Evolutionary conservation across 2,888 invertebrate species (phyloP), one percentile per base, ranked within the genome.

Genomic region (Leptopilina myrica): DNA sequence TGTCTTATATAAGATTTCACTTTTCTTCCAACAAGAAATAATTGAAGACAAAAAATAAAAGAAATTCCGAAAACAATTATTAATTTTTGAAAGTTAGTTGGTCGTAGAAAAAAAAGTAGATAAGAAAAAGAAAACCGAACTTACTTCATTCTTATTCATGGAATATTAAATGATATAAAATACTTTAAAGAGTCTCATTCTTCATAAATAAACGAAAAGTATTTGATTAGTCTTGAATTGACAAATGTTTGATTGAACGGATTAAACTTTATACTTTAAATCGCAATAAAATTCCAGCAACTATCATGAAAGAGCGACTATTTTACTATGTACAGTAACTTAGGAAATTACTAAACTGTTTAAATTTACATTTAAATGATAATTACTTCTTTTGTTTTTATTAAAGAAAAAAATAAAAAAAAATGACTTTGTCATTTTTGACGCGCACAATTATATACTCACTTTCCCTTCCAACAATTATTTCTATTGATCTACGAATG

Each of bases 241-340:
- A 53, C 33, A 14, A 73, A 15, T 49, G 26, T 20, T 69, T 49
- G 12, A 53, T 69, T 53, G 49, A 14, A 26, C 26, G 26, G 46
- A 69, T 69, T 69, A 8, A 69, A 69, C 49, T 69, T 20, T 33
- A 33, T 33, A 20, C 56, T 73, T 56, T 33, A 1, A 56, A 73
- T 26, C 56, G 53, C n/a, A n/a, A 33, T 73, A 53, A 73, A 73
- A 8, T 73, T 56, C 7, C 14, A 69, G 49, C 69, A 69, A 53
- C 69, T 53, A 8, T 14, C 7, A 26, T 69, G 53, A 53, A 53
- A 49, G 69, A 69, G 7, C 14, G 53, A 46, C 49, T 14, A 7
- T 56, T 73, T 56, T 73, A n/a, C 20, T 14, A 56, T 14, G 53
- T 46, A 46, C 12, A 49, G 11, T 9, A 40, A 33, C 33, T 53